Percentiles rank a stretch among this genome's conserved stretches.
phyloP scores from a whole-genome alignment of 2,113 vertebrate genomes.

The Lates calcarifer region DNA sequence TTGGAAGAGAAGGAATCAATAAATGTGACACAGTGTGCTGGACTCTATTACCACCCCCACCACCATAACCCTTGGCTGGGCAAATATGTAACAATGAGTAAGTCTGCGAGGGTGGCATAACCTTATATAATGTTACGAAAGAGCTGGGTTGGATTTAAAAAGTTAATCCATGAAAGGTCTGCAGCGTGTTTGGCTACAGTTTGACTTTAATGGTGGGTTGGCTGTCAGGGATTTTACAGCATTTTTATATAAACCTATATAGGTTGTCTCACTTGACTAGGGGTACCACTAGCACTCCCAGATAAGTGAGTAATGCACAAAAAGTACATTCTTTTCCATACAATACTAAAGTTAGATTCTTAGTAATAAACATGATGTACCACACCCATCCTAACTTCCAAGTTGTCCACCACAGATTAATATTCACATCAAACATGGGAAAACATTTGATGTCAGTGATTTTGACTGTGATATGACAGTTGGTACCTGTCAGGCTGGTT shows the following conservation, averaged over 20 bases:
- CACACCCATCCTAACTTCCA: too few relatives aligned
- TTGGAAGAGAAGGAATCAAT: constrained; percentile 28
- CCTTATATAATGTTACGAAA: constrained; percentile 71
- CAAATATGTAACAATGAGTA: constrained; percentile 69
- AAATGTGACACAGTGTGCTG: constrained; percentile 54
- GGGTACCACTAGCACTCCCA: background rate
- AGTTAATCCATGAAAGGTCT: constrained; percentile 24
- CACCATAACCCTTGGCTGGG: constrained; percentile 18
- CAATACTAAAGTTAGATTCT: too few relatives aligned
- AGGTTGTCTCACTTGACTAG: background rate
- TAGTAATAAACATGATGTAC: too few relatives aligned
- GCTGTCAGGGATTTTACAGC: background rate
- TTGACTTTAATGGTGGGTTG: constrained; percentile 29
- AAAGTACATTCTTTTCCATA: too few relatives aligned
- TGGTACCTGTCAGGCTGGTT: too few relatives aligned
- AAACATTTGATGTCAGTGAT: too few relatives aligned
- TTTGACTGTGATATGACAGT: too few relatives aligned
- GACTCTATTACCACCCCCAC: constrained; percentile 44
- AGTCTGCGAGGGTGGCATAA: constrained; percentile 55
- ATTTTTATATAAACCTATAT: background rate
- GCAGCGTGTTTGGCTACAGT: constrained; percentile 27
- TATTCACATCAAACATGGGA: too few relatives aligned
- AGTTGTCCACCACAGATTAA: too few relatives aligned
- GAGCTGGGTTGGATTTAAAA: constrained; percentile 17
- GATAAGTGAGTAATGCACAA: too few relatives aligned